phyloP scores from a whole-genome alignment of 2,888 invertebrate species.

The Onthophagus sagittarius region DNA sequence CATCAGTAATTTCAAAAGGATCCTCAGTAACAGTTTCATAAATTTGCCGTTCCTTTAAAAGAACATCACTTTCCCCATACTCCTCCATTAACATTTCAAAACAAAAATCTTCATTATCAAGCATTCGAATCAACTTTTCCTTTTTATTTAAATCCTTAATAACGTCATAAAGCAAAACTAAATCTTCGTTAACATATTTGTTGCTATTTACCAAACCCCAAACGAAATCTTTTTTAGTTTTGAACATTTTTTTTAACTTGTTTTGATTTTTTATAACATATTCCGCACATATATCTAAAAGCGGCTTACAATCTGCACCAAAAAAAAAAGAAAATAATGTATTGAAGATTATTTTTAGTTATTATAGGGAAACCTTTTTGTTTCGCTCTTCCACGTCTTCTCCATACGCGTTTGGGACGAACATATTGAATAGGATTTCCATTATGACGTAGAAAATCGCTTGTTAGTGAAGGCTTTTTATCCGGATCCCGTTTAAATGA shows the following conservation, averaged over 20 bases:
- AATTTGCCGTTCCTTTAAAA: conserved; percentile 37
- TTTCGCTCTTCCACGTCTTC: conserved; percentile 16
- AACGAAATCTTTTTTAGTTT: conserved; percentile 37
- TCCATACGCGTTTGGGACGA: conserved; percentile 18
- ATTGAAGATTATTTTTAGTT: not conserved
- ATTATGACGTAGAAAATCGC: conserved; percentile 11
- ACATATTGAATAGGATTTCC: conserved; percentile 16
- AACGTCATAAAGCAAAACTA: conserved; percentile 37
- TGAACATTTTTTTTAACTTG: conserved; percentile 36
- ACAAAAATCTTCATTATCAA: conserved; percentile 40
- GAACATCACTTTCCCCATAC: conserved; percentile 40
- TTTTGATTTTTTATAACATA: conserved; percentile 38
- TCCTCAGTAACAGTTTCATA: conserved; percentile 33
- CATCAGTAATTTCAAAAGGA: conserved; percentile 32
- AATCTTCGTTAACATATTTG: conserved; percentile 24
- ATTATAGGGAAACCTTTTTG: conserved; percentile 16
- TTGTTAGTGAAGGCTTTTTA: conserved; percentile 1
- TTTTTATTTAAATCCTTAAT: conserved; percentile 43
- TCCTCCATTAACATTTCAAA: conserved; percentile 39
- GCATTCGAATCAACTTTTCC: conserved; percentile 39
- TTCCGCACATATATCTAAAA: conserved; percentile 40
- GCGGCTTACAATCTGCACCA: conserved; percentile 28
- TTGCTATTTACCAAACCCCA: conserved; percentile 42
- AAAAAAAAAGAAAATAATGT: not conserved
- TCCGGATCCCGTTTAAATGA: conserved; percentile 19